These are phyloP conservation scores for Pseudococcus longispinus DNA, from an alignment of 2,888 invertebrate genomes.

Conservation along the genomic window DNA sequence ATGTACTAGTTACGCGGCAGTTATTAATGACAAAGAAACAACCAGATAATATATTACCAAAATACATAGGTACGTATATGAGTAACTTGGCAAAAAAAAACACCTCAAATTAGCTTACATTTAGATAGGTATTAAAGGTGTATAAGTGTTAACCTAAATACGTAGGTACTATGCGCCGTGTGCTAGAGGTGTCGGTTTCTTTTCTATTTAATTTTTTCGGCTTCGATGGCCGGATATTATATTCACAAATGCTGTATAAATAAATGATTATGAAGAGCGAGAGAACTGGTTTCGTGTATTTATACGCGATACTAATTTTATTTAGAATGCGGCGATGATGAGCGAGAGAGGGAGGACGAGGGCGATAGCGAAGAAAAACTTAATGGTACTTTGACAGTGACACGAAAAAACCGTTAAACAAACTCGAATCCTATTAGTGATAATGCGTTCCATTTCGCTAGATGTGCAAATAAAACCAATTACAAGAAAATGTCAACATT, in stretches of 20 bases:
- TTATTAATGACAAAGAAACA: slow-evolving; percentile 37
- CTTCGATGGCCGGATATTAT: neutral
- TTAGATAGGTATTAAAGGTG: neutral
- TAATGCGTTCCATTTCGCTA: slow-evolving; percentile 52
- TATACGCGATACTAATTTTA: slow-evolving; percentile 19
- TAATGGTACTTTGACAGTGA: slow-evolving; percentile 53
- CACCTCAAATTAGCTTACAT: slow-evolving; percentile 6
- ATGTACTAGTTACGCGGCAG: neutral
- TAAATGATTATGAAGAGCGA: neutral
- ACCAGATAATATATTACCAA: neutral
- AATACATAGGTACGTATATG: neutral
- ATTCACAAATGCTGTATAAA: neutral
- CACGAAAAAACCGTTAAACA: slow-evolving; percentile 55
- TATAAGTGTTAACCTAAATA: slow-evolving; percentile 6
- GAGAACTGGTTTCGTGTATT: slow-evolving; percentile 15
- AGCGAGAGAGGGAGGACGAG: neutral
- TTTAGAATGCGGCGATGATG: neutral
- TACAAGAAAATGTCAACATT: slow-evolving; percentile 52
- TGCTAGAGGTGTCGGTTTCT: neutral
- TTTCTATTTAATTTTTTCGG: neutral
- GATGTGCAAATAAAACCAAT: slow-evolving; percentile 55
- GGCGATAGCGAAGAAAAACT: neutral
- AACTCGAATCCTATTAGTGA: slow-evolving; percentile 53
- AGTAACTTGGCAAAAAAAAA: neutral
- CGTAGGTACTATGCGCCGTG: neutral